Percentiles rank a stretch among this genome's conserved stretches.
Evolutionary conservation across 1,140 invertebrate genomes (phyloP).

Genomic region (Papilio machaon): DNA sequence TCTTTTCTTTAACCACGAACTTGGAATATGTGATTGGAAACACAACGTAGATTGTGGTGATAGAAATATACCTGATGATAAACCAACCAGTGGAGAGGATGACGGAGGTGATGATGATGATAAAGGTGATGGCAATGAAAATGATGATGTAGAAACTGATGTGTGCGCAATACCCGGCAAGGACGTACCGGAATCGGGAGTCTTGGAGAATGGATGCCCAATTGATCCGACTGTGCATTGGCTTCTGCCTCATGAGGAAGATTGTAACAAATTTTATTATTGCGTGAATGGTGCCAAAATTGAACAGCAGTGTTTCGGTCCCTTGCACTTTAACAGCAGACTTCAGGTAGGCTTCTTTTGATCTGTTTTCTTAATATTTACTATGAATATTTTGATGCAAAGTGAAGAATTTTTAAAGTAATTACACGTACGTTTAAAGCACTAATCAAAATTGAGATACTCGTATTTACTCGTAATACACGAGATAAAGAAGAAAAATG

Average conservation of each 20-base stretch:
- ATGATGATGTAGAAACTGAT: background rate
- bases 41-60: slow-evolving; percentile 76
- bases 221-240: slow-evolving; percentile 18
- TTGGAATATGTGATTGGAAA: slow-evolving; percentile 83
- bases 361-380: background rate
- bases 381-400: too few species aligned
- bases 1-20: slow-evolving; percentile 81
- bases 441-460: too few species aligned
- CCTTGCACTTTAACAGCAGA: slow-evolving; percentile 11
- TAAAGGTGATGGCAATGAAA: background rate
- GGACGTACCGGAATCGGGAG: background rate
- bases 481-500: too few species aligned
- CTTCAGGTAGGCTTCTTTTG: slow-evolving; percentile 23
- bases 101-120: background rate
- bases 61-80: slow-evolving; percentile 54
- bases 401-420: too few species aligned
- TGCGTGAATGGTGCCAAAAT: slow-evolving; percentile 8
- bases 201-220: slow-evolving; percentile 14
- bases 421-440: too few species aligned
- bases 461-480: too few species aligned
- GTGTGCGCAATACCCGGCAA: background rate
- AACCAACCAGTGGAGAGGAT: slow-evolving; percentile 19
- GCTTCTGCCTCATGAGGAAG: slow-evolving; percentile 23
- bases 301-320: background rate
- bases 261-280: slow-evolving; percentile 29